phyloP scores from a whole-genome alignment of 2,888 invertebrate species.

The Drepanosiphum platanoidis region DNA sequence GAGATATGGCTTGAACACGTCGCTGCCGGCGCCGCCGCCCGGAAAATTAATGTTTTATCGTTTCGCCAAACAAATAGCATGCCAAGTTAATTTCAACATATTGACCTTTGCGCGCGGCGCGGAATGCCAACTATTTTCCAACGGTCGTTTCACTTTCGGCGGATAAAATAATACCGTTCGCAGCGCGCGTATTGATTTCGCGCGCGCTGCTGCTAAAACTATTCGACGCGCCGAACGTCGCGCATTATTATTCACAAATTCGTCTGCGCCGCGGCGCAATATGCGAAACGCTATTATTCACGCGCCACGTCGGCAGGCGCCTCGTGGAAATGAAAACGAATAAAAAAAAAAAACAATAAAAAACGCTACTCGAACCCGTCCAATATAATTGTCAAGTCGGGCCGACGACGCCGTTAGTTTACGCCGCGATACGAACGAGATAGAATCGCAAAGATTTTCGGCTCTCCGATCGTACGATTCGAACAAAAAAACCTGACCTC shows the following conservation, averaged over 20 bases:
- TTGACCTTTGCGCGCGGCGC: not conserved
- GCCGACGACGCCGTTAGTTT: too few species aligned
- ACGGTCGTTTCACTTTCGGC: not conserved
- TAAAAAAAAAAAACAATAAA: too few species aligned
- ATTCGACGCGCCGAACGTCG: not conserved
- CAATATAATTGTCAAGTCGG: too few species aligned
- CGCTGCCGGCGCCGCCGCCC: not conserved
- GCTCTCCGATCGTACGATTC: too few species aligned
- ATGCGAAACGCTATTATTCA: too few species aligned
- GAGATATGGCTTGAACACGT: not conserved
- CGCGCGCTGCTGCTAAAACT: not conserved
- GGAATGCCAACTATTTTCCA: slow-evolving; percentile 21
- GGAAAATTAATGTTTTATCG: not conserved
- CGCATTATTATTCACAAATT: not conserved
- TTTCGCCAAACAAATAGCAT: not conserved
- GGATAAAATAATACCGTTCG: not conserved
- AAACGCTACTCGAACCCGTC: too few species aligned
- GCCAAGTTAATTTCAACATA: slow-evolving; percentile 5
- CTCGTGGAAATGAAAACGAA: too few species aligned
- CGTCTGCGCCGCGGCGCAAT: too few species aligned
- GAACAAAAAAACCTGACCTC: too few species aligned
- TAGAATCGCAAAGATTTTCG: too few species aligned
- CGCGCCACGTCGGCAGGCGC: too few species aligned
- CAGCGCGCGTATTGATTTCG: not conserved
- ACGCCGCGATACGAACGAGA: too few species aligned